A percentile compares a stretch with the other conserved stretches of the same genome.
Conservation (phyloP, 1,140 invertebrate species). For the Aradophagus sp. region DNA sequence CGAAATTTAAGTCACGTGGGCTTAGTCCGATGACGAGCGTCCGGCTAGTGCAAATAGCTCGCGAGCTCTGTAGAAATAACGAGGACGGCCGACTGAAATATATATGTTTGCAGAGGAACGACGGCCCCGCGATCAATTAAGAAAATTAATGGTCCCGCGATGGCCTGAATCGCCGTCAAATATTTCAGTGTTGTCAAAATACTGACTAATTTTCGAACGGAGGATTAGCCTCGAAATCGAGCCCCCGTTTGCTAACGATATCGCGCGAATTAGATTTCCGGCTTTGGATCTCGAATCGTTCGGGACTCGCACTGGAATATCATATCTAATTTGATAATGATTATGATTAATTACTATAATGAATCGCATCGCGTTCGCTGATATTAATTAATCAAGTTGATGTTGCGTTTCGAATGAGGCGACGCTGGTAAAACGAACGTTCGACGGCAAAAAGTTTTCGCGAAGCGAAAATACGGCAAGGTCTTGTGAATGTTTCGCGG, state of each 20-base stretch:
- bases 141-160: slow-evolving; percentile 43
- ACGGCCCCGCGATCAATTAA: slow-evolving; percentile 35
- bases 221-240: slow-evolving; percentile 17
- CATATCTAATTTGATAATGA: not conserved
- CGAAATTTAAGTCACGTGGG: no score
- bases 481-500: no score
- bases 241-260: no score
- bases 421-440: no score
- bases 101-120: slow-evolving; percentile 25
- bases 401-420: no score
- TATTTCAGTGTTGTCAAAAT: slow-evolving; percentile 49
- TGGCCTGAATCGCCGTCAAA: slow-evolving; percentile 34
- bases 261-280: not conserved
- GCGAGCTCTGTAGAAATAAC: slow-evolving; percentile 33
- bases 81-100: slow-evolving; percentile 29
- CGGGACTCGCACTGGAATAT: not conserved
- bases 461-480: no score
- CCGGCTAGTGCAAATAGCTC: slow-evolving; percentile 23
- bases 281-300: not conserved
- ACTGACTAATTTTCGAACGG: slow-evolving; percentile 29
- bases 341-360: no score
- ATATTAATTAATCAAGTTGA: no score
- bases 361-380: no score
- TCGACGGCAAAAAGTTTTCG: no score
- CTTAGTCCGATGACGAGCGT: no score